These are phyloP conservation scores for Loris lydekkerianus DNA, from an alignment of 2,797 vertebrate species.

Conservation along the genomic window DNA sequence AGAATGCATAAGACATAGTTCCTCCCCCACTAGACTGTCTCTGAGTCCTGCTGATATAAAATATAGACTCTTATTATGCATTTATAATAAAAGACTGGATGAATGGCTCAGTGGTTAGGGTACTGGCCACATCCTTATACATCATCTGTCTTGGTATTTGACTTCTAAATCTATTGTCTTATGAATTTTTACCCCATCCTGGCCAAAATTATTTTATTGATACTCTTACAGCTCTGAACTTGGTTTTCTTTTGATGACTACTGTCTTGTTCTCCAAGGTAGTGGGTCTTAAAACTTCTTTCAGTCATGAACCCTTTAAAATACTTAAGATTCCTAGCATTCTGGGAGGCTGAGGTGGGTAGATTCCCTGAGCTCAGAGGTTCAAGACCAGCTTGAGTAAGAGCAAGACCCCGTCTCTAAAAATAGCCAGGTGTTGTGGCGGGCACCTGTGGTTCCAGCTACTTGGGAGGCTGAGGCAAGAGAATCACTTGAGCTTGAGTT, in stretches of 20 bases:
- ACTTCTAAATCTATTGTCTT: background rate
- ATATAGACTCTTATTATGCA: conserved; percentile 2
- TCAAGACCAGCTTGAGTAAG: too few relatives aligned
- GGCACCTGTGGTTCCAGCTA: too few relatives aligned
- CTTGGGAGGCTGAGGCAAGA: too few relatives aligned
- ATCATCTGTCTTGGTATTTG: conserved; percentile 2
- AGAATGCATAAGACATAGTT: conserved; percentile 41
- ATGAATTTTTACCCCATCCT: conserved; percentile 10
- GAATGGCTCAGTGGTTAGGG: background rate
- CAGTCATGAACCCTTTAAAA: background rate
- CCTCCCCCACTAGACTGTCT: background rate
- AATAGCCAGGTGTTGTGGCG: too few relatives aligned
- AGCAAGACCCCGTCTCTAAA: too few relatives aligned
- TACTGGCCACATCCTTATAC: background rate
- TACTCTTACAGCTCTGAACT: background rate
- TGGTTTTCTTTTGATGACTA: conserved; percentile 39
- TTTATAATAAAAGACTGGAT: conserved; percentile 36
- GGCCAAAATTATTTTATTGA: background rate
- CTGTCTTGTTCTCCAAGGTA: background rate
- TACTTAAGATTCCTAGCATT: background rate
- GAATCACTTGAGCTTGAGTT: too few relatives aligned
- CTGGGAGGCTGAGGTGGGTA: too few relatives aligned
- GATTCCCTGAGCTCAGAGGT: too few relatives aligned
- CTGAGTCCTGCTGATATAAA: background rate
- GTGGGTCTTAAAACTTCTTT: background rate